These are phyloP conservation scores for Characodon lateralis DNA, from an alignment of 2,797 vertebrate species.

Conservation along the genomic window DNA sequence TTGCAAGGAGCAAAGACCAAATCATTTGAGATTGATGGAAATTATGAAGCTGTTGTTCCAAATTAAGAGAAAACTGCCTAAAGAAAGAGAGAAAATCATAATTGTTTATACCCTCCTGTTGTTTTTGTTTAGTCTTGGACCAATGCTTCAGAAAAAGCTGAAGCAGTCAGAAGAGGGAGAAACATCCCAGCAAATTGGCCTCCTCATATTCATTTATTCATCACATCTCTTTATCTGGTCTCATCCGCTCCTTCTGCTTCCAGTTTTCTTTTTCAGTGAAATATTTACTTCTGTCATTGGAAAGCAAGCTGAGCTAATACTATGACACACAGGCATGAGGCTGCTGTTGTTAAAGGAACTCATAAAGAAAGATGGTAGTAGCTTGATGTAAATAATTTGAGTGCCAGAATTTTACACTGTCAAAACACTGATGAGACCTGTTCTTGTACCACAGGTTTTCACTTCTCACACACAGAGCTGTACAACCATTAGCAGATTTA, in stretches of 20 bases:
- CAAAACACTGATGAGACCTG: neutral
- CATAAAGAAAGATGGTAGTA: neutral
- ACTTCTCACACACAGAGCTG: neutral
- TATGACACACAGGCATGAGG: neutral
- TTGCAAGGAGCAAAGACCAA: too few relatives aligned
- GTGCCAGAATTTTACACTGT: neutral
- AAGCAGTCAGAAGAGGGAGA: constrained; percentile 20
- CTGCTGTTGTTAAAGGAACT: constrained; percentile 5
- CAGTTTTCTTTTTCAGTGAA: constrained; percentile 14
- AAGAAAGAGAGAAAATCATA: constrained; percentile 11
- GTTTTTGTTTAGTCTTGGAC: constrained; percentile 15
- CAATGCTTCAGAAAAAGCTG: constrained; percentile 20
- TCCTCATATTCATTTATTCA: constrained; percentile 66
- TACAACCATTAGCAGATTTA: neutral
- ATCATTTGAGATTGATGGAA: too few relatives aligned
- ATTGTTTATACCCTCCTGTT: constrained; percentile 20
- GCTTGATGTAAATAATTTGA: constrained; percentile 1
- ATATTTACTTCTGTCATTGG: constrained; percentile 40
- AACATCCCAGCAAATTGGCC: constrained; percentile 22
- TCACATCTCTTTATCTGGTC: constrained; percentile 26
- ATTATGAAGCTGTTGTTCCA: neutral
- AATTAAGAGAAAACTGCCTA: neutral
- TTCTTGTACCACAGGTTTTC: neutral
- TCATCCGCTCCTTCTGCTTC: constrained; percentile 15
- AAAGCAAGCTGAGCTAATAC: constrained; percentile 6